Conservation (phyloP, 2,888 invertebrate species). For the Meteorus cinctellus region DNA sequence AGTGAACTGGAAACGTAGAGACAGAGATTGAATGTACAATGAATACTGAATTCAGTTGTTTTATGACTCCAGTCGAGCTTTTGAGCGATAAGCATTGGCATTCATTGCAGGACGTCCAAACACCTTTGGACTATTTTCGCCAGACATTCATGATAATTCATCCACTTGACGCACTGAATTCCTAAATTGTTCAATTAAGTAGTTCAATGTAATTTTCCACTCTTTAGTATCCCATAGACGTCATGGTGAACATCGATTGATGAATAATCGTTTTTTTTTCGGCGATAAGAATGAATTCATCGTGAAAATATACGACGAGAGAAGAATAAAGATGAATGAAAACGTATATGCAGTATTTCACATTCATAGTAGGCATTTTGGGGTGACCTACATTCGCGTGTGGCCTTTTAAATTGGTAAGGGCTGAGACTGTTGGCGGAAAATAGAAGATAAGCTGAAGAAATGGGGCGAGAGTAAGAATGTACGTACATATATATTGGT, state of each 20-base stretch:
- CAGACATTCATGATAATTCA: conserved; percentile 11
- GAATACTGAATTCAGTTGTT: conserved; percentile 36
- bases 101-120: conserved; percentile 9
- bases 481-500: conserved; percentile 7
- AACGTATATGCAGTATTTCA: not conserved
- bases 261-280: not conserved
- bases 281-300: not conserved
- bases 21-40: conserved; percentile 38
- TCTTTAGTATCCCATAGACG: not conserved
- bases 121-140: conserved; percentile 5
- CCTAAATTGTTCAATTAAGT: not conserved
- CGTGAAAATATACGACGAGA: not conserved
- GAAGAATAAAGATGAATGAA: not conserved
- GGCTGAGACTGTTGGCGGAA: conserved; percentile 11
- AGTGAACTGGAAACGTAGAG: conserved; percentile 21
- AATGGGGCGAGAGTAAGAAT: conserved; percentile 13
- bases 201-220: not conserved
- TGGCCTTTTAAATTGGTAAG: conserved; percentile 19
- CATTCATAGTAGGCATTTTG: not conserved
- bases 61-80: conserved; percentile 29
- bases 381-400: conserved; percentile 14
- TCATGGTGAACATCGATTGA: not conserved
- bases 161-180: not conserved
- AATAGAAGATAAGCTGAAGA: conserved; percentile 26
- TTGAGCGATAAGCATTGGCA: not conserved